Evolutionary conservation across 2,797 vertebrate species (phyloP).

Genomic region (Myotis findleyi): DNA sequence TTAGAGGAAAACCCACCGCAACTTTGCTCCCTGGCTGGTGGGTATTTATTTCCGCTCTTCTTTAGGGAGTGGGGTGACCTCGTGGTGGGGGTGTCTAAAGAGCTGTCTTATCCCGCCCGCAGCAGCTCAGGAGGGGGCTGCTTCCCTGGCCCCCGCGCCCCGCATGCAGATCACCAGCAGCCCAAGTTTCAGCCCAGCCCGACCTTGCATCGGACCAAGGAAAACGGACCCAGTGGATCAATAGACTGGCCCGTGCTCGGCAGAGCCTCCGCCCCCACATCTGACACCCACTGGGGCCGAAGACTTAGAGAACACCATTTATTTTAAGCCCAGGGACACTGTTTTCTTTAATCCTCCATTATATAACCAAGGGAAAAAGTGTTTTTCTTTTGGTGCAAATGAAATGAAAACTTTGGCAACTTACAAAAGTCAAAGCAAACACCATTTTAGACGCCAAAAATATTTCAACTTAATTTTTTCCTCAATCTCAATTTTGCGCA

Average conservation of each 20-base stretch:
- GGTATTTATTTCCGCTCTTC: neutral
- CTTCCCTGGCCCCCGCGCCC: neutral
- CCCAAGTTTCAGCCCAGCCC: neutral
- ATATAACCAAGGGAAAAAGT: slow-evolving; percentile 29
- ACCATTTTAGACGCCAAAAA: neutral
- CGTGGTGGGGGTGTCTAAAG: neutral
- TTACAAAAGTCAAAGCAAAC: slow-evolving; percentile 20
- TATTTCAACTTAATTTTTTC: neutral
- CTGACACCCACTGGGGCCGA: neutral
- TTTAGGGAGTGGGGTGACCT: neutral
- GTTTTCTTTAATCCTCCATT: slow-evolving; percentile 45
- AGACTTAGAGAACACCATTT: slow-evolving; percentile 1
- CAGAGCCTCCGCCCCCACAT: neutral
- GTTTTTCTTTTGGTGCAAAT: slow-evolving; percentile 57
- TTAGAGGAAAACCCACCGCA: neutral
- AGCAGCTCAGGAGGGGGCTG: neutral
- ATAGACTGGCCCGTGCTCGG: neutral
- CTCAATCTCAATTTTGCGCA: neutral
- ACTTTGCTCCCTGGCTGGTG: neutral
- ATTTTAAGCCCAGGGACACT: slow-evolving; percentile 54
- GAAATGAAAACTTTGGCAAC: slow-evolving; percentile 74
- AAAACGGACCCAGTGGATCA: neutral
- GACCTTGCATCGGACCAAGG: neutral
- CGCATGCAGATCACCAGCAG: neutral
- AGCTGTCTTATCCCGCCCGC: fast-evolving